These are phyloP conservation scores for Alsophila aescularia DNA, from an alignment of 2,888 invertebrate species.

Conservation along the genomic window DNA sequence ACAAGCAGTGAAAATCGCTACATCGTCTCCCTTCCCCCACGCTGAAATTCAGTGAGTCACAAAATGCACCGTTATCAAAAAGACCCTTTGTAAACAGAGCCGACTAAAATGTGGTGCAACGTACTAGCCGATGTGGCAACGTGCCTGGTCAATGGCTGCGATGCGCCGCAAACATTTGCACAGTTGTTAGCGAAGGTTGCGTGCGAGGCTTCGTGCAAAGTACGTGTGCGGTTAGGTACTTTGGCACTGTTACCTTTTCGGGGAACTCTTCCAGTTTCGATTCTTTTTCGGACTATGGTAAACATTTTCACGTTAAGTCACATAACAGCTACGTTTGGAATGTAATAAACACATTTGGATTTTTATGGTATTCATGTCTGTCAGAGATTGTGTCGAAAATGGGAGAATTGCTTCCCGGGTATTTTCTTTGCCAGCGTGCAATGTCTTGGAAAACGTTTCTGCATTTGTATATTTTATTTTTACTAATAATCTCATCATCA, in stretches of 20 bases:
- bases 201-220: background rate
- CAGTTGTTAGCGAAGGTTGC: constrained; percentile 54
- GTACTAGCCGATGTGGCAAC: constrained; percentile 11
- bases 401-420: too few species aligned
- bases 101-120: constrained; percentile 59
- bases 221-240: background rate
- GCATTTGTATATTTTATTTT: too few species aligned
- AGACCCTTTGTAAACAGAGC: constrained; percentile 56
- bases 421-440: too few species aligned
- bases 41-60: constrained; percentile 56
- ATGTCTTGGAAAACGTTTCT: too few species aligned
- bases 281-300: too few species aligned
- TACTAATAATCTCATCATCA: too few species aligned
- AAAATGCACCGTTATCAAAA: constrained; percentile 65
- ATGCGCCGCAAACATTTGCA: constrained; percentile 60
- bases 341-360: too few species aligned
- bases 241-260: background rate
- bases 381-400: too few species aligned
- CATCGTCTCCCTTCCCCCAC: constrained; percentile 22
- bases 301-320: too few species aligned
- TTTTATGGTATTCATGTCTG: too few species aligned
- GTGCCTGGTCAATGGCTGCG: constrained; percentile 45
- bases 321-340: too few species aligned
- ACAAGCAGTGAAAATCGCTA: constrained; percentile 11
- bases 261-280: too few species aligned